phyloP scores from a whole-genome alignment of 2,888 invertebrate species.

The Harpagoxenus sublaevis region DNA sequence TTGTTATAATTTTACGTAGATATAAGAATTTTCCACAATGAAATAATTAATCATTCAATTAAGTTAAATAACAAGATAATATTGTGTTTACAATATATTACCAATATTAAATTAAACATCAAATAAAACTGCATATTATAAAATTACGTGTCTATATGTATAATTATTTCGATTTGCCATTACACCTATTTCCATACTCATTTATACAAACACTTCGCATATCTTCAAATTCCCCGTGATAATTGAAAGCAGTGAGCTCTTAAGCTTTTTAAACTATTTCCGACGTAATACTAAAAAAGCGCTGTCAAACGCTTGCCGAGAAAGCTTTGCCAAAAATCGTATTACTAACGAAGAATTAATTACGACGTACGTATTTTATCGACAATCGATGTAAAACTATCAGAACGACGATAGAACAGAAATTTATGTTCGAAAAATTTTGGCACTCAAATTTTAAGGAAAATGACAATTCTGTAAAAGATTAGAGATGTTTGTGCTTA shows the following conservation, averaged over 20 bases:
- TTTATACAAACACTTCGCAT: not conserved
- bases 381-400: conserved; percentile 24
- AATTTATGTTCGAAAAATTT: conserved; percentile 38
- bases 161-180: conserved; percentile 6
- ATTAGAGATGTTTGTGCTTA: not conserved
- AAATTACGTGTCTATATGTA: not conserved
- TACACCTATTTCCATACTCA: not conserved
- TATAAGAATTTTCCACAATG: not conserved
- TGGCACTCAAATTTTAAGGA: conserved; percentile 1
- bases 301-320: not conserved
- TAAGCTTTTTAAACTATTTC: conserved; percentile 7
- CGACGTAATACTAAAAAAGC: not conserved
- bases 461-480: not conserved
- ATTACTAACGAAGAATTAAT: conserved; percentile 36
- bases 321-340: conserved; percentile 30
- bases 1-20: not conserved
- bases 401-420: not conserved
- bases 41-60: not conserved
- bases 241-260: not conserved
- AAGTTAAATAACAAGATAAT: not conserved
- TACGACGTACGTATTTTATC: conserved; percentile 35
- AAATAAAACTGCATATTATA: not conserved
- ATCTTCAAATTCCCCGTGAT: not conserved
- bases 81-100: not conserved
- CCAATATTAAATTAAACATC: not conserved